Evolutionary conservation across 2,113 vertebrate species (phyloP).

Genomic region (Alces alces): DNA sequence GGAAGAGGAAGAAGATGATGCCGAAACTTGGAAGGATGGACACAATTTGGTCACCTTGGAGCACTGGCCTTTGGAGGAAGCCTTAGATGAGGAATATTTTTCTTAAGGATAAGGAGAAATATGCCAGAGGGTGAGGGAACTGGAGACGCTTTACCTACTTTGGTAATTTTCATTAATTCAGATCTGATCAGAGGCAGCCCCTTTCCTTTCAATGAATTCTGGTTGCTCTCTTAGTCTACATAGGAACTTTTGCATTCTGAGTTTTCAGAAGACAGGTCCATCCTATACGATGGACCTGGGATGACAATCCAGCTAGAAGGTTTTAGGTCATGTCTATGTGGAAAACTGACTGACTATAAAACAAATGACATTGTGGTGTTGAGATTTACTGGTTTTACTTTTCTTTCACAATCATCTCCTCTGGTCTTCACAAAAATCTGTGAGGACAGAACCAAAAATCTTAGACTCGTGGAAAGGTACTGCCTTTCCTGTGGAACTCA

Average conservation of each 20-base stretch:
- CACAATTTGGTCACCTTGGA: neutral
- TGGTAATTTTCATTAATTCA: neutral
- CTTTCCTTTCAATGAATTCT: neutral
- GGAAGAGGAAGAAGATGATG: neutral
- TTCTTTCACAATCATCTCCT: neutral
- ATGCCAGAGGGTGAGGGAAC: neutral
- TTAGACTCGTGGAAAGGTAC: neutral
- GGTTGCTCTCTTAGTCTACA: neutral
- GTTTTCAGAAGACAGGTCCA: neutral
- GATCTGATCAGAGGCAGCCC: neutral
- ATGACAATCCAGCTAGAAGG: neutral
- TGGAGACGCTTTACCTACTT: neutral
- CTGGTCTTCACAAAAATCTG: neutral
- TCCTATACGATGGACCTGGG: neutral
- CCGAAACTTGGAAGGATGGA: neutral
- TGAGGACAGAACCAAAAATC: neutral
- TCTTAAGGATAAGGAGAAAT: neutral
- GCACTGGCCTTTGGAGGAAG: neutral
- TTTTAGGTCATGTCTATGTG: neutral
- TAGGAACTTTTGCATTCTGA: neutral
- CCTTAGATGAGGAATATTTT: neutral
- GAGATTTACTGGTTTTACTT: neutral
- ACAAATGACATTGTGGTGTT: neutral
- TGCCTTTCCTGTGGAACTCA: neutral
- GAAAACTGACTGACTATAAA: neutral